These are phyloP conservation scores for Platorchestia sp. DNA, from an alignment of 1,140 invertebrate genomes.

Conservation along the genomic window DNA sequence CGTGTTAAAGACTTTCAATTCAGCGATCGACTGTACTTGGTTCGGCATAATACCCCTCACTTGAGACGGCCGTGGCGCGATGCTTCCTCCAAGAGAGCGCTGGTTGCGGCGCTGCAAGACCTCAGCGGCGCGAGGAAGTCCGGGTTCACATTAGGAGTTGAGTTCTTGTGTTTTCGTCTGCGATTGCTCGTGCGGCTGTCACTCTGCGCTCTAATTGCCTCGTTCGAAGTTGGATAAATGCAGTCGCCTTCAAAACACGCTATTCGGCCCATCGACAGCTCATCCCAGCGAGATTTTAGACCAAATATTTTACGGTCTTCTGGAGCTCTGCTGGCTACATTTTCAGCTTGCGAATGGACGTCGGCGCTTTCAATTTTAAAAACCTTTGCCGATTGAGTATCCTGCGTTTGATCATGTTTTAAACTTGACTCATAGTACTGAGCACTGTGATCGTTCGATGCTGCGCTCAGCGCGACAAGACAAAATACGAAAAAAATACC, in stretches of 20 bases:
- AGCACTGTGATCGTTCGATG: not conserved
- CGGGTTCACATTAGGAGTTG: not conserved
- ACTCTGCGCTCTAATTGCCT: not conserved
- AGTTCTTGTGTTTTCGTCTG: not conserved
- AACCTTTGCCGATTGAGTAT: not conserved
- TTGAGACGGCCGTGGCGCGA: not conserved
- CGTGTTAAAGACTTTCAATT: no score
- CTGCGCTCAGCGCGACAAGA: not conserved
- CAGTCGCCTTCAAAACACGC: not conserved
- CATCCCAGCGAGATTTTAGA: not conserved
- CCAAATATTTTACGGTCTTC: not conserved
- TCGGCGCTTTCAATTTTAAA: not conserved
- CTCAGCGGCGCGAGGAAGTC: not conserved
- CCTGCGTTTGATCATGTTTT: not conserved
- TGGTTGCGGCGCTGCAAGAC: not conserved
- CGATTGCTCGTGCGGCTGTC: not conserved
- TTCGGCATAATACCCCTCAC: not conserved
- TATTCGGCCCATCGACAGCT: not conserved
- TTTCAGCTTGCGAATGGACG: not conserved
- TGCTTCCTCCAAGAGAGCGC: not conserved
- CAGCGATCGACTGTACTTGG: no score
- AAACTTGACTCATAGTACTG: not conserved
- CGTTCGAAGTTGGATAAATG: not conserved
- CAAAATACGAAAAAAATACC: not conserved
- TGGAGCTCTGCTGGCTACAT: not conserved